Evolutionary conservation across 2,888 invertebrate species (phyloP), one percentile per base, ranked within the genome.

Genomic region (Pecten maximus): DNA sequence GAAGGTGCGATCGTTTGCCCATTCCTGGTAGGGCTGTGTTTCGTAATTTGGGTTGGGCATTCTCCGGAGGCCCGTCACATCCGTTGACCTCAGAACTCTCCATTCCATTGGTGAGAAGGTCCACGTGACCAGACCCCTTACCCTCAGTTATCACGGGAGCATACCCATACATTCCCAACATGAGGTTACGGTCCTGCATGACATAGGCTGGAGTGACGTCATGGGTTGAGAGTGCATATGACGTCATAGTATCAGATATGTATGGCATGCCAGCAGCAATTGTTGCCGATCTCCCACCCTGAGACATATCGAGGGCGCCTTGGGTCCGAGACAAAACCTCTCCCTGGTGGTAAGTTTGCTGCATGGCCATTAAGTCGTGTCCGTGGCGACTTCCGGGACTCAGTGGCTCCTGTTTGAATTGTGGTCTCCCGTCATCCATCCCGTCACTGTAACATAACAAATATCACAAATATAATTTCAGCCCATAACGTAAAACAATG

Each of bases 1-100:
- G 93, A 35, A 93, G 92, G 87, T 90, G 90, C 35, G 92, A 91
- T 54, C 89, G 89, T 60, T 92, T 92, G 3, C 91, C 91, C n/a
- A 90, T 88, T 35, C 89, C 35, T 40, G 74, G 74, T 35, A 74
- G 35, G 28, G 74, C 74, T 28, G 74, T 74, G 16, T 74, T 74
- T 35, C 74, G 74, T 15, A 74, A 35, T 23, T 74, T 74, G 28
- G 74, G 74, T 15, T 74, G 74, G 10, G 10, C 74, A 2, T 1
- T 74, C 15, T 74, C 74, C 74, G 28, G 74, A 35, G 74, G 28
- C 15, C 4, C 74, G 74, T 74, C 28, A 35, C 60, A 60, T 16
- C 74, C 74, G 12, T 74, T 74, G 12, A 35, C 35, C 74, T 74
- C 74, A 28, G 28, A 10, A 15, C 74, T 35, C 10, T 74, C 74